Base-by-base conservation (phyloP, 2,888 invertebrate genomes). In the Campopleginae sp. region DNA sequence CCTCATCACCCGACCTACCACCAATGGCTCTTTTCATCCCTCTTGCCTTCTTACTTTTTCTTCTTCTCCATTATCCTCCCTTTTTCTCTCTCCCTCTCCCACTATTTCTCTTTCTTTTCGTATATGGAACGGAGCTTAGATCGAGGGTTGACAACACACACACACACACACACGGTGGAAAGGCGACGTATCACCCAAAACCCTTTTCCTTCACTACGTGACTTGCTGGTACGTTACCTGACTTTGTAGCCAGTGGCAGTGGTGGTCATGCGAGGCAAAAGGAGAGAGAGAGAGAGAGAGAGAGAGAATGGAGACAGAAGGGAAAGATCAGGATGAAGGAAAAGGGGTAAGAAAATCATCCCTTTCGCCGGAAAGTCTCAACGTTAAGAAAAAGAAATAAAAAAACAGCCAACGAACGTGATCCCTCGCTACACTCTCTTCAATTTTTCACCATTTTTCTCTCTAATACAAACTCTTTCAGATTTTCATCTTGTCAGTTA, bases 151-250 rank as follows among this genome's bases (percentile, higher is more conserved):
- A 91, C 90, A 90, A 91, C 90, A 89, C n/a, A n/a, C n/a, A n/a
- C n/a, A n/a, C n/a, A n/a, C n/a, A n/a, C n/a, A n/a, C n/a, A n/a
- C 88, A 65, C 31, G 88, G 89, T 89, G 89, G 90, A 89, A 90
- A 90, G 86, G 86, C 90, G 89, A 92, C 91, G 91, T 91, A 91
- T 91, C 91, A 90, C 87, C 89, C 88, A 87, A 91, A 92, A 92
- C 92, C 92, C 91, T 91, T 75, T 79, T 89, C 90, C 89, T 89
- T 91, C 90, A 88, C 90, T 89, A 92, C 92, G 90, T 91, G 92
- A 92, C 92, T 91, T 90, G 91, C 90, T 89, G 91, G 90, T 89
- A 90, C 89, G 90, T 90, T 91, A 91, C 91, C 91, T 89, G 90
- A 88, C 82, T 81, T 38, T 72, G 77, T 78, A 70, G 54, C 44